Base-by-base conservation (phyloP, 2,888 invertebrate species). In the Acrobasis consociella region DNA sequence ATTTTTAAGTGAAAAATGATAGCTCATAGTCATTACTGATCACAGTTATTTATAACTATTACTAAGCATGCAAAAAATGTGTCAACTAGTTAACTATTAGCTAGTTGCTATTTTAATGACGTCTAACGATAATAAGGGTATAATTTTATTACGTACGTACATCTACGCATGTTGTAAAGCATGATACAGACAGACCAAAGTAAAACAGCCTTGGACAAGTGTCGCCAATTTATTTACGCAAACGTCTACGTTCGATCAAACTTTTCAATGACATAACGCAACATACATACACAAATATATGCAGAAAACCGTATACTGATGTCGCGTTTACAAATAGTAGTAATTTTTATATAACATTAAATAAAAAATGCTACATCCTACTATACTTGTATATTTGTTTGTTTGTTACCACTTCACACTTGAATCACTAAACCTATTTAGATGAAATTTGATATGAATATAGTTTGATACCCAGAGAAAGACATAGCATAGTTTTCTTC, bases 161-260 rank as follows among this genome's bases (percentile, higher is more conserved):
- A 55, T 31, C 16, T 16, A 39, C 55, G 15, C 55, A 39, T 17
- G 7, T 55, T 16, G 16, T n/a, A 39, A 39, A 15, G 10, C 15
- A 39, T 16, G 55, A 16, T 49, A 49, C 50, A 64, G 65, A 63
- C 70, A 65, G 65, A 71, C 67, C 75, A 77, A 81, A 83, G 80
- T 82, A 76, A 78, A 75, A 80, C 82, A 83, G 67, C 86, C 86
- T 86, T 84, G 85, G 76, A 58, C 56, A 64, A 68, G 74, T 77
- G 83, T 82, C 83, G 82, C 84, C 76, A 83, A 85, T 85, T 42
- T 50, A 80, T 85, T 85, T 82, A 82, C 82, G 80, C 75, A 83
- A 83, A 79, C 75, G 65, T 72, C 69, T 66, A 64, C 75, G 66
- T 74, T 71, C 69, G 72, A 76, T 79, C 73, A 74, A 76, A 74